Evolutionary conservation across 2,888 invertebrate species (phyloP), one percentile per base, ranked within the genome.

Genomic region (Choreutis nemorana): DNA sequence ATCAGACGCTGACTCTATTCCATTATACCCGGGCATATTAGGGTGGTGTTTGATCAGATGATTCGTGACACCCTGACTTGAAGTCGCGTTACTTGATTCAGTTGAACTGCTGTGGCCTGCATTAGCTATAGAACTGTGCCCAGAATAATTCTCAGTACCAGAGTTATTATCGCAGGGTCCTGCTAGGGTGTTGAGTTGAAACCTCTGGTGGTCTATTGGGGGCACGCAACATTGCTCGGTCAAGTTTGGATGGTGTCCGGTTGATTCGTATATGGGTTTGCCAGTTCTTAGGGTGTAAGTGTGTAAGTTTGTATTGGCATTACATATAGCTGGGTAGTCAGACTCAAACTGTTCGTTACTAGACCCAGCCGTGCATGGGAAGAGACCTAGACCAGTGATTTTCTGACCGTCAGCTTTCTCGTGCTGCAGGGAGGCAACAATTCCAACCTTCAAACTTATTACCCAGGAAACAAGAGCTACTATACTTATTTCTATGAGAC

Each of bases 381-480:
- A 90, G 27, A 92, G 66, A 4, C 91, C 90, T 43, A 92, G 85
- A 0, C 90, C 90, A 1, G 90, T 85, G 13, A 87, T 85, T 49
- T 84, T 84, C 30, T 81, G 80, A 0, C 81, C 81, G 29, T 81
- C 82, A 24, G 83, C 78, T 51, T 91, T 91, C 50, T 91, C 91
- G 31, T 91, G 83, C 40, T 87, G 88, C 29, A 89, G 79, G 39
- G 81, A 63, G 35, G 68, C 64, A 2, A 67, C 77, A 29, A 78
- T 73, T 3, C 77, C 81, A 2, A 82, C 82, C 54, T 84, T 85
- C 13, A 90, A 75, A 29, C 93, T 91, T 26, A 92, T 91, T 6
- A 95, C 93, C 84, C 93, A 94, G 0, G 90, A 90, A 44, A 94
- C 81, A 30, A 93, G 80, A 3, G 89, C 87, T 44, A 94, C 91